Percentiles rank a stretch among this genome's conserved stretches.
Conservation (phyloP, 2,113 vertebrate genomes). For the Pseudois nayaur region DNA sequence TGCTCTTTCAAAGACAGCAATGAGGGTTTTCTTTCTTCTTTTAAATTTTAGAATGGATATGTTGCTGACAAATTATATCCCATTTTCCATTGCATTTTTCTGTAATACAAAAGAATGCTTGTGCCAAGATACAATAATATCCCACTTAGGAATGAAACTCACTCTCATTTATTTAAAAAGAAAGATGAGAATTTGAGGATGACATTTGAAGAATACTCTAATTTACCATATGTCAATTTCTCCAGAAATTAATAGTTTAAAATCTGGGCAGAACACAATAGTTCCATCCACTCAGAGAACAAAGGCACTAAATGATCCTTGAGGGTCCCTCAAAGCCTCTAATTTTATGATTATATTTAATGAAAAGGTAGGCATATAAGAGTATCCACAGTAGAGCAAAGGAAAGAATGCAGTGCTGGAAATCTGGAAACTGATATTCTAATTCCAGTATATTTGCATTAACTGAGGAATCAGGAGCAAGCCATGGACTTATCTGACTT, state of each 20-base stretch:
- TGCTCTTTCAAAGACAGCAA: not conserved
- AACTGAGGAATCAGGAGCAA: not conserved
- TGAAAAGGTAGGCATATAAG: not conserved
- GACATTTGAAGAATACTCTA: constrained; percentile 32
- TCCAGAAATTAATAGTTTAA: constrained; percentile 29
- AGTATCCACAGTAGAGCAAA: not conserved
- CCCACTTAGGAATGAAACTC: constrained; percentile 3
- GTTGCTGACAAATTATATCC: not conserved
- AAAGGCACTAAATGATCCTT: not conserved
- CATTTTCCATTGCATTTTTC: constrained; percentile 15
- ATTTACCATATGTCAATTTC: constrained; percentile 12
- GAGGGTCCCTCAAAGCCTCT: not conserved
- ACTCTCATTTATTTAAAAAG: constrained; percentile 28
- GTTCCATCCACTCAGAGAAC: not conserved
- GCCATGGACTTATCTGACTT: not conserved
- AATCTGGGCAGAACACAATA: not conserved
- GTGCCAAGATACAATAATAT: constrained; percentile 33
- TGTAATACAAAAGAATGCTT: constrained; percentile 29
- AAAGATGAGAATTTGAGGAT: constrained; percentile 18
- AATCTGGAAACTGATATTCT: not conserved
- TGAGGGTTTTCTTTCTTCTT: not conserved
- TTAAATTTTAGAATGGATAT: not conserved
- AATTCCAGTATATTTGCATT: not conserved
- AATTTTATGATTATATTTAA: not conserved
- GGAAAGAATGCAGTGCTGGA: not conserved